These are phyloP conservation scores for Otolemur crassicaudatus DNA, from an alignment of 2,797 vertebrate species.

Conservation along the genomic window DNA sequence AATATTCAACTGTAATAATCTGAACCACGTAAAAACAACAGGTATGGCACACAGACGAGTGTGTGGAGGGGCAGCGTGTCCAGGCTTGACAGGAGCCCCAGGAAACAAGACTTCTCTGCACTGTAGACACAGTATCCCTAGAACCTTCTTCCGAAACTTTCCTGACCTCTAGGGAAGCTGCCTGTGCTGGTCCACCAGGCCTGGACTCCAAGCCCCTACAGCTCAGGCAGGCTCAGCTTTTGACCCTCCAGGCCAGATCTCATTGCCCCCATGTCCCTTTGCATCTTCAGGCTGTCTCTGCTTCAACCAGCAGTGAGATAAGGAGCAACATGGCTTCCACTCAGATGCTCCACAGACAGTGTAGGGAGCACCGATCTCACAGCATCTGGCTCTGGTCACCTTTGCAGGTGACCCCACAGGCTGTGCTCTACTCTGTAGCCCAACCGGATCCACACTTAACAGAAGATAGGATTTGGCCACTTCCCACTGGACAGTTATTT, in stretches of 20 bases:
- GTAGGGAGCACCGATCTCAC: background rate
- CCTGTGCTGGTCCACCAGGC: background rate
- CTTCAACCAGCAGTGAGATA: background rate
- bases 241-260: background rate
- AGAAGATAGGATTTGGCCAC: background rate
- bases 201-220: background rate
- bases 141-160: background rate
- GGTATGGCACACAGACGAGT: background rate
- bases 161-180: background rate
- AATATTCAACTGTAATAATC: background rate
- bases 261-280: accelerated
- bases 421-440: background rate
- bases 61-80: background rate
- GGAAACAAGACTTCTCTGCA: no score
- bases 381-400: no score
- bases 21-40: background rate
- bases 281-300: background rate
- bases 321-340: background rate
- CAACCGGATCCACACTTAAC: accelerated
- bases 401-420: background rate
- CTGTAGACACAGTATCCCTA: background rate
- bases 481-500: background rate
- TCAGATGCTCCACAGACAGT: accelerated
- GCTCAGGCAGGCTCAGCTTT: background rate
- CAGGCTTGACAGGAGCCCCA: background rate